Evolutionary conservation across 1,140 invertebrate species (phyloP).

Genomic region (Drosophila fuyamai): DNA sequence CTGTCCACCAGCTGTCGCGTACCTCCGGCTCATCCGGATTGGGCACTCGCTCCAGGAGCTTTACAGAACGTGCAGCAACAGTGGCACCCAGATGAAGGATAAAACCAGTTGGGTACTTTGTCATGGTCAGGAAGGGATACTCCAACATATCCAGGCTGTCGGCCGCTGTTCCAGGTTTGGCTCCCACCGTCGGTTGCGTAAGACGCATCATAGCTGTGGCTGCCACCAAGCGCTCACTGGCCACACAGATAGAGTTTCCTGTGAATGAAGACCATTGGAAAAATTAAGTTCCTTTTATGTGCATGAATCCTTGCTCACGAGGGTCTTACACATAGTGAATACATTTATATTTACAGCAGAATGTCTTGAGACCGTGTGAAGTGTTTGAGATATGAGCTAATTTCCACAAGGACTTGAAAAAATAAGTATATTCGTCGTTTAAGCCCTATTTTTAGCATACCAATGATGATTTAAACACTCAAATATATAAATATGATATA

Average conservation of each 20-base stretch:
- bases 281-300: neutral
- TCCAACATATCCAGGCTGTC: slow-evolving; percentile 93
- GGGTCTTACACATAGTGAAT: slow-evolving; percentile 26
- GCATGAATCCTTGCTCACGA: neutral
- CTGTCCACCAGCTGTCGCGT: slow-evolving; percentile 97
- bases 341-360: slow-evolving; percentile 53
- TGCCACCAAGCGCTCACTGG: slow-evolving; percentile 78
- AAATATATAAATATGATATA: no score
- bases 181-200: slow-evolving; percentile 83
- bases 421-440: no score
- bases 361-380: slow-evolving; percentile 13
- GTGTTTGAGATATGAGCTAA: slow-evolving; percentile 9
- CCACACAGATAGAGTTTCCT: slow-evolving; percentile 84
- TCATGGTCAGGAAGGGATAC: slow-evolving; percentile 98
- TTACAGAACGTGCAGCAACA: slow-evolving; percentile 94
- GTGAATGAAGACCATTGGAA: slow-evolving; percentile 13
- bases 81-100: slow-evolving; percentile 95
- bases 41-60: slow-evolving; percentile 92
- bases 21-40: slow-evolving; percentile 95
- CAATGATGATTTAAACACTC: no score
- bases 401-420: no score
- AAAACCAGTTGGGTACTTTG: slow-evolving; percentile 94
- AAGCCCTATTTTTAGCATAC: no score
- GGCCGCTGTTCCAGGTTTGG: slow-evolving; percentile 84
- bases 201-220: slow-evolving; percentile 84